Evolutionary conservation across 2,888 invertebrate genomes (phyloP).

Genomic region (Ophioninae sp.): DNA sequence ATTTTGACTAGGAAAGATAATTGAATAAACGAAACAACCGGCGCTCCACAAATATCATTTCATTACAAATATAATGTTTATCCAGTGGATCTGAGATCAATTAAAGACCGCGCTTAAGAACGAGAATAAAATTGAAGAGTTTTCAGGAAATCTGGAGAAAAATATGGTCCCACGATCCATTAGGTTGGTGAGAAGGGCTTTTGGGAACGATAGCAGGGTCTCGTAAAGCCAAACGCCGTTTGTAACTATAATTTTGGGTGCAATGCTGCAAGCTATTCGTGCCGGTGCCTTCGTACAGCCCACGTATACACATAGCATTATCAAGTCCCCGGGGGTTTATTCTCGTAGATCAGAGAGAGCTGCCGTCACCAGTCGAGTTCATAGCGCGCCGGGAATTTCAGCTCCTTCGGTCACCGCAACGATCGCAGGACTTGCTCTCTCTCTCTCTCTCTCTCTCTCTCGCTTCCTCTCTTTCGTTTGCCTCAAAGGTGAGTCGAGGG

Average conservation of each 20-base stretch:
- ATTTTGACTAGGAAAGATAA: no score
- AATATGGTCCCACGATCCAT: neutral
- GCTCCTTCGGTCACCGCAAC: neutral
- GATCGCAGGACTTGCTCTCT: no score
- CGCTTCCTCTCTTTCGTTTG: neutral
- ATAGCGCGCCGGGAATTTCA: constrained; percentile 28
- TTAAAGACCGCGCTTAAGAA: no score
- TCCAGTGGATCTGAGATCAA: no score
- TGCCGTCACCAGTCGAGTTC: constrained; percentile 28
- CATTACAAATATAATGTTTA: no score
- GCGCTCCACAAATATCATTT: no score
- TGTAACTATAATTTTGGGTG: neutral
- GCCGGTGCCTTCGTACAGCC: neutral
- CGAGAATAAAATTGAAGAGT: neutral
- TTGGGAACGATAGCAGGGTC: neutral
- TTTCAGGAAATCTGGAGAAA: neutral
- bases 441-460: no score
- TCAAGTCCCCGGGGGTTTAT: constrained; percentile 16
- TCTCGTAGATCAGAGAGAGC: constrained; percentile 33
- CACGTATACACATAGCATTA: neutral
- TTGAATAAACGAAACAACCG: no score
- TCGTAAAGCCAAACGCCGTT: neutral
- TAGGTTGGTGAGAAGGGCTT: neutral
- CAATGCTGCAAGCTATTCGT: neutral
- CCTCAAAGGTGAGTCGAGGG: constrained; percentile 31